Percentiles rank a stretch among this genome's conserved stretches.
Evolutionary conservation across 2,797 vertebrate species (phyloP).

Genomic region (Ceryle rudis): DNA sequence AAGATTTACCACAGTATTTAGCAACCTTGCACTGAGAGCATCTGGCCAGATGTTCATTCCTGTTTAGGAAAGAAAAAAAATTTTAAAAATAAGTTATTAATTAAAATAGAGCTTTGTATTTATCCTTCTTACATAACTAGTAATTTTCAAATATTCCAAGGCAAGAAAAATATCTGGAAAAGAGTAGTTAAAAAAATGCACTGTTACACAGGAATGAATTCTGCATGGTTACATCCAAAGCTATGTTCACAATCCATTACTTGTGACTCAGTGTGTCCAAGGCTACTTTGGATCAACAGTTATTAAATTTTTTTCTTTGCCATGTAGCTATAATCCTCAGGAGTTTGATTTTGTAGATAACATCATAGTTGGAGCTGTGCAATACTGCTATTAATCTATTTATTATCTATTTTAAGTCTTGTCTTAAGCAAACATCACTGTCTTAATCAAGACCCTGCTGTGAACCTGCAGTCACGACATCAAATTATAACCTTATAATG

Average conservation of each 20-base stretch:
- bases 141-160: not conserved
- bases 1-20: constrained; percentile 88
- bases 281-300: not conserved
- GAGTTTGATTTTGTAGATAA: not conserved
- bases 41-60: constrained; percentile 84
- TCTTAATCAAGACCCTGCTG: not conserved
- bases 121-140: not conserved
- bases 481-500: not conserved
- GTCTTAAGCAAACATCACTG: not conserved
- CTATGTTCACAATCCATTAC: not conserved
- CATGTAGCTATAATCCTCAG: not conserved
- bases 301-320: not conserved
- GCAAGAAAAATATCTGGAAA: not conserved
- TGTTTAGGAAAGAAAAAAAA: constrained; percentile 61
- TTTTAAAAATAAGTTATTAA: not conserved
- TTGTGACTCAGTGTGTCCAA: not conserved
- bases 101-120: not conserved
- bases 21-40: constrained; percentile 93
- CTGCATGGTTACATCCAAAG: not conserved
- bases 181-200: not conserved
- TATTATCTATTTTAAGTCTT: not conserved
- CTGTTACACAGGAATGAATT: not conserved
- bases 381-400: not conserved
- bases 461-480: not conserved
- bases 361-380: not conserved